phyloP scores from a whole-genome alignment of 1,140 invertebrate genomes.

The Trichonephila clavata region DNA sequence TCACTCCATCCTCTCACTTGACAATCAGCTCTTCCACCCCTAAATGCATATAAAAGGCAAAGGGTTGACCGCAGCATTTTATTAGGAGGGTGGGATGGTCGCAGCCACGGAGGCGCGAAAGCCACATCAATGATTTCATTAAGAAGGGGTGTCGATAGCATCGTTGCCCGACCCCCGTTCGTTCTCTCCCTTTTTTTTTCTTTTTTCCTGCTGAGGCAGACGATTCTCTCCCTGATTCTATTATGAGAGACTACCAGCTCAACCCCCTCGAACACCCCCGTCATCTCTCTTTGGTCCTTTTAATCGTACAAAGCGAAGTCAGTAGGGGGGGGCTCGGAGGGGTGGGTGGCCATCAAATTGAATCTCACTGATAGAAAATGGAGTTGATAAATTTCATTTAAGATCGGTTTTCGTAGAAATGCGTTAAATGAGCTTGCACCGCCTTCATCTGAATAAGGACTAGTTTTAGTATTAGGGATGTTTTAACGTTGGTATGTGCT shows the following conservation, averaged over 20 bases:
- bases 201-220: conserved; percentile 59
- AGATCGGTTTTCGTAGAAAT: background rate
- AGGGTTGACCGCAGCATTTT: conserved; percentile 75
- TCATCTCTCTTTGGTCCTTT: conserved; percentile 36
- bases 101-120: conserved; percentile 71
- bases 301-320: conserved; percentile 46
- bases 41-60: conserved; percentile 52
- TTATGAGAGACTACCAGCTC: conserved; percentile 62
- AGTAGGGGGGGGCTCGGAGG: background rate
- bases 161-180: conserved; percentile 1
- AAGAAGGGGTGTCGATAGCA: conserved; percentile 63
- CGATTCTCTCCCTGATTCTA: conserved; percentile 74
- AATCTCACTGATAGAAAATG: conserved; percentile 8
- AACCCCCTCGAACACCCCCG: background rate
- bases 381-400: conserved; percentile 35
- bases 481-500: no score
- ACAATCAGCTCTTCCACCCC: background rate
- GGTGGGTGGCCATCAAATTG: conserved; percentile 39
- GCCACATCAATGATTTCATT: conserved; percentile 72
- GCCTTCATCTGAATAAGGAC: no score
- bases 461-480: no score
- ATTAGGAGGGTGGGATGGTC: conserved; percentile 57
- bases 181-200: conserved; percentile 26
- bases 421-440: background rate
- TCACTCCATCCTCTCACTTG: conserved; percentile 16